Evolutionary conservation across 2,888 invertebrate genomes (phyloP), one percentile per base, ranked within the genome.

Genomic region (Rhabditophanes sp.): DNA sequence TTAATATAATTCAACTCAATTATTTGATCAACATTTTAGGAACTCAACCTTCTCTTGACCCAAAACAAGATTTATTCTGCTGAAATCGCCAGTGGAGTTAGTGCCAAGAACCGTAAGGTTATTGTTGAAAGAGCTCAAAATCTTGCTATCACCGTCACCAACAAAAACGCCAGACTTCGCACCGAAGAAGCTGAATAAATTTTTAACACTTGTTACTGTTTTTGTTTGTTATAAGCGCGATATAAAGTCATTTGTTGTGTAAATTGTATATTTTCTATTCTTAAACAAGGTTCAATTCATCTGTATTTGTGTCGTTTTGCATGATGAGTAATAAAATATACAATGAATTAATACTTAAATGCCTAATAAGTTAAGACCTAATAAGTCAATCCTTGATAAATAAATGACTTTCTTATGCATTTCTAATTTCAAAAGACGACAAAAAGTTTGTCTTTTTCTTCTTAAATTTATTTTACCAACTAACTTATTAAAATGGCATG

Each of bases 161-260:
- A 99, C 72, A 81, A 82, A 32, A 80, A 84, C 60, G 90, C 93
- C 50, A 79, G 93, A 58, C 75, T 99, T 56, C 80, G 93, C 63
- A 85, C 85, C 63, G 93, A 96, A 73, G 96, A 99, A 73, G 84
- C 85, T 69, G 90, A 93, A 76, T 93, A 87, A 79, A 55, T n/a
- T n/a, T n/a, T n/a, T n/a, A n/a, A n/a, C n/a, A n/a, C n/a, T n/a
- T n/a, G n/a, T n/a, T n/a, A n/a, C n/a, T n/a, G n/a, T n/a, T n/a
- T n/a, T n/a, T n/a, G n/a, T n/a, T n/a, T n/a, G n/a, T n/a, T n/a
- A n/a, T n/a, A n/a, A n/a, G n/a, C n/a, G n/a, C n/a, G n/a, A n/a
- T n/a, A n/a, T n/a, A n/a, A n/a, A n/a, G n/a, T n/a, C n/a, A n/a
- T n/a, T n/a, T n/a, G n/a, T n/a, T n/a, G n/a, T n/a, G n/a, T n/a